Base-by-base conservation (phyloP, 2,888 invertebrate genomes). In the Meta bourneti region DNA sequence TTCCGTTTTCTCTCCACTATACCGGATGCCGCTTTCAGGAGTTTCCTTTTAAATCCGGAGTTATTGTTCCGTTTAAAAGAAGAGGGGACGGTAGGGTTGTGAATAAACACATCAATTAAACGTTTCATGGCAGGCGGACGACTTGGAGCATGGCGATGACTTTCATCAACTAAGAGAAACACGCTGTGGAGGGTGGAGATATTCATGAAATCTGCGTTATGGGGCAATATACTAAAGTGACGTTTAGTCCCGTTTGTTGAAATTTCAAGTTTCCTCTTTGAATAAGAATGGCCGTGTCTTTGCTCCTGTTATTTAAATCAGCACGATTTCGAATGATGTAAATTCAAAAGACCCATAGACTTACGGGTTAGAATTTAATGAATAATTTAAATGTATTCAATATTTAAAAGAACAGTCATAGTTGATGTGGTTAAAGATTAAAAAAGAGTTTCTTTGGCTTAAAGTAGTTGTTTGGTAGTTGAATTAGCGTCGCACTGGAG, bases 61-160 rank as follows among this genome's bases (percentile, higher is more conserved):
- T 51, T 77, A 49, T 77, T 49, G 51, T 77, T 82, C 52, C 71
- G 49, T 71, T 52, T 19, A n/a, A 71, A 82, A 72, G 82, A 51
- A 51, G 49, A 77, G 5, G 49, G 9, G 1, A 34, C 34, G 34
- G 34, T 34, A 34, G 34, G 34, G 34, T 34, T 34, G 77, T 51
- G 49, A 82, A 71, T 82, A 82, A 72, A 20, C 71, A 51, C 72
- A 82, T 82, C 82, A 82, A 20, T 82, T 82, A 52, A 82, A 71
- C 20, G 48, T 52, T 79, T 34, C 9, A 13, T 16, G 34, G n/a
- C 13, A 69, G 7, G 20, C 51, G 20, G 20, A n/a, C 19, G 34
- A 34, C 34, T 34, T 34, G 34, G 6, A 6, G 9, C 61, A 61
- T 61, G 13, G 11, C 8, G 61, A 61, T 11, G 61, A 61, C 61